These are phyloP conservation scores for Mimachlamys varia DNA, from an alignment of 2,888 invertebrate species.

Conservation along the genomic window DNA sequence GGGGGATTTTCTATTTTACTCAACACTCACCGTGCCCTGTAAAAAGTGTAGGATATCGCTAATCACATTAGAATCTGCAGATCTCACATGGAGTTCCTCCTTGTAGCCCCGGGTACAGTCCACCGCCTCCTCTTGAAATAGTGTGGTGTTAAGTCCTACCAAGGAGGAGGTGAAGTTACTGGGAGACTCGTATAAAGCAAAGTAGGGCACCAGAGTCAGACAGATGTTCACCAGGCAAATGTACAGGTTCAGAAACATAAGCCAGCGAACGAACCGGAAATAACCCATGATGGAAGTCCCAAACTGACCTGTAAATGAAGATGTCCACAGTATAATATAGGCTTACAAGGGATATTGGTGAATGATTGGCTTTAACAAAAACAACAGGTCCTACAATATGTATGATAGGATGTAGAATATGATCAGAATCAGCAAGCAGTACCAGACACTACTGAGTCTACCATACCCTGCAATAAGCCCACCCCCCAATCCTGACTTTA, in stretches of 20 bases:
- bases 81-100: slow-evolving; percentile 42
- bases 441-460: no score
- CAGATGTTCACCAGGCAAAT: slow-evolving; percentile 87
- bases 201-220: slow-evolving; percentile 87
- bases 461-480: no score
- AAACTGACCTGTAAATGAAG: slow-evolving; percentile 73
- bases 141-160: slow-evolving; percentile 39
- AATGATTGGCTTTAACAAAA: no score
- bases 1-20: no score
- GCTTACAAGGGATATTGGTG: no score
- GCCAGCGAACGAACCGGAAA: slow-evolving; percentile 93
- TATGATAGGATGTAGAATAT: no score
- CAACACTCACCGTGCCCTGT: slow-evolving; percentile 75
- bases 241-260: slow-evolving; percentile 90
- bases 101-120: slow-evolving; percentile 64
- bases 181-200: slow-evolving; percentile 73
- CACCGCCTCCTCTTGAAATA: slow-evolving; percentile 50
- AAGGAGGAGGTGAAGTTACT: slow-evolving; percentile 34
- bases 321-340: no score
- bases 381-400: no score
- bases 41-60: slow-evolving; percentile 68
- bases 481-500: no score
- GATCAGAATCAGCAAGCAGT: no score
- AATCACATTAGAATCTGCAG: slow-evolving; percentile 36
- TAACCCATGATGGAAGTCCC: slow-evolving; percentile 84